These are phyloP conservation scores for Epiblema foenella DNA, from an alignment of 2,888 invertebrate genomes.

Conservation along the genomic window DNA sequence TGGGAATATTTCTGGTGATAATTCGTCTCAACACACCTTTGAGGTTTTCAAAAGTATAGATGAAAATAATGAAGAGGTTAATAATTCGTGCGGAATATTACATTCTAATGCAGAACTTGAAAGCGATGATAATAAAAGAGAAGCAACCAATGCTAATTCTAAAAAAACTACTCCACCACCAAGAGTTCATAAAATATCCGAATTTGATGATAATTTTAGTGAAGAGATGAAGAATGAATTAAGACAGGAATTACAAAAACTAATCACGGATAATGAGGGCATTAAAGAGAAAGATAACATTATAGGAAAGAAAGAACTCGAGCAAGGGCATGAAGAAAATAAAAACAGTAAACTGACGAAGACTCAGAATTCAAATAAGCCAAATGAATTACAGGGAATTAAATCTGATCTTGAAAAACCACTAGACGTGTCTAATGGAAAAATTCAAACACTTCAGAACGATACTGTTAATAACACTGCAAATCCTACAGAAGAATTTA, in stretches of 20 bases:
- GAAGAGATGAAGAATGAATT: slow-evolving; percentile 1
- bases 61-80: not conserved
- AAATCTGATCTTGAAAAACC: not conserved
- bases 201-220: not conserved
- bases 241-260: not conserved
- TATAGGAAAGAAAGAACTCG: not conserved
- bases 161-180: not conserved
- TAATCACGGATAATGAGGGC: no score
- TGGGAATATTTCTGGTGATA: not conserved
- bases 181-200: not conserved
- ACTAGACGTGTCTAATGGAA: not conserved
- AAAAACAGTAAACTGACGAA: not conserved
- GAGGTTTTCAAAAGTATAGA: not conserved
- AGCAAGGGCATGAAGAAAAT: not conserved
- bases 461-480: not conserved
- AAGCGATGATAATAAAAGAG: not conserved
- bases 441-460: not conserved
- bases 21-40: not conserved
- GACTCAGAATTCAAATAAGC: not conserved
- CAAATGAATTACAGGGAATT: not conserved
- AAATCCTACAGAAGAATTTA: not conserved
- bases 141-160: not conserved
- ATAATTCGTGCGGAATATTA: not conserved
- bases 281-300: not conserved
- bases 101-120: not conserved